Evolutionary conservation across 2,113 vertebrate species (phyloP), one percentile per base, ranked within the genome.

Genomic region (Suncus etruscus): DNA sequence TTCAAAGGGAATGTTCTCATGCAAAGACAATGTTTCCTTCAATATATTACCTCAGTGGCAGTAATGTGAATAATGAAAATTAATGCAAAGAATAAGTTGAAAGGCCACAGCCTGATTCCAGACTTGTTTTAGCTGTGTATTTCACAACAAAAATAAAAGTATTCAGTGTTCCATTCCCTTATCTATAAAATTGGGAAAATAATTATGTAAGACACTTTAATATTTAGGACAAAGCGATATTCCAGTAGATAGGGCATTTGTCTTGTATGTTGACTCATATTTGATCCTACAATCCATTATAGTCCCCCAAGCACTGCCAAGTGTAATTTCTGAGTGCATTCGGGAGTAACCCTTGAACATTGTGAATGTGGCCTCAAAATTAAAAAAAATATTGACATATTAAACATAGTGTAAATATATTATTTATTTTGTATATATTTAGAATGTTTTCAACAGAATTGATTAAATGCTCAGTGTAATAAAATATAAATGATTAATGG

Each of bases 1-100:
- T 29, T 93, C 58, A 22, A 58, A 39, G 39, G 39, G 39, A 39
- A 75, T 86, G 47, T 47, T 86, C 58, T 89, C 27, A 58, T 20
- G 11, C 61, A 78, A 66, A 32, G 31, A 61, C 45, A 61, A 24
- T 29, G 5, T 80, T 83, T 86, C 70, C 29, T 86, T 87, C 77
- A 93, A 75, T 32, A 89, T 32, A 16, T 29, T 24, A 80, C 45
- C n/a, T 92, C 76, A 86, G 2, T 4, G n/a, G 20, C 47, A 39
- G 63, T n/a, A 92, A 74, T 1, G 11, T 39, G 66, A 79, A 65
- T 31, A 74, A 45, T 75, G 31, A 74, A 78, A 78, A 92, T 47
- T 48, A 3, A 92, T 24, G 18, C 48, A 78, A 76, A 81, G n/a
- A 29, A n/a, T 54, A 32, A 31, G 10, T 1, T 27, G 25, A 18